Conservation (phyloP, 2,797 vertebrate species). For the Syndactyla subalaris region DNA sequence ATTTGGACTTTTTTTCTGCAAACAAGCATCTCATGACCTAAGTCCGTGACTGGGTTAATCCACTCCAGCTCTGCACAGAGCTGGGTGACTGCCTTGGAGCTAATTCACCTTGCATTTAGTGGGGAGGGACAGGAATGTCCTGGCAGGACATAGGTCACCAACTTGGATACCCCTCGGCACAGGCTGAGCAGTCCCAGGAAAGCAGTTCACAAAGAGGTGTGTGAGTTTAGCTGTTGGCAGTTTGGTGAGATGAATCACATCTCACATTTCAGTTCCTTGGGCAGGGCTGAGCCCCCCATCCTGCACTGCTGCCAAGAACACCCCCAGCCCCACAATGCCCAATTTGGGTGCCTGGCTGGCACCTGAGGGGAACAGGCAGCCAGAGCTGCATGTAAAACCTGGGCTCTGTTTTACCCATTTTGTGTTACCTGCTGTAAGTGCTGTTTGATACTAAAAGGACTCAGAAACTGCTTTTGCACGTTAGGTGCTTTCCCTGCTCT, state of each 20-base stretch:
- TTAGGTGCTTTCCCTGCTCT: constrained; percentile 27
- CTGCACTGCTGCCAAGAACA: neutral
- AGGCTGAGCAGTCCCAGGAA: neutral
- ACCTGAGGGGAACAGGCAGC: neutral
- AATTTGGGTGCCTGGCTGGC: fast-evolving
- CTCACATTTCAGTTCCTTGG: neutral
- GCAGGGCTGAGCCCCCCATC: neutral
- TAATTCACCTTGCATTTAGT: neutral
- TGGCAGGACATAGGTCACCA: neutral
- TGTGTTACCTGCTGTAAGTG: neutral
- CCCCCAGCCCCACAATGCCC: fast-evolving
- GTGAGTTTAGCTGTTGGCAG: neutral
- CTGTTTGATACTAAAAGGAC: neutral
- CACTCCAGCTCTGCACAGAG: neutral
- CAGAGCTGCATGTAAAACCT: neutral
- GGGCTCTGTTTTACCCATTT: neutral
- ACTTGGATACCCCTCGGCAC: neutral
- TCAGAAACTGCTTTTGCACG: neutral
- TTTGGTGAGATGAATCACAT: neutral
- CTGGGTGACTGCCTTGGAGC: neutral
- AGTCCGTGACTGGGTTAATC: neutral
- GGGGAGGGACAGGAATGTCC: neutral
- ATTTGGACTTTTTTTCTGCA: neutral
- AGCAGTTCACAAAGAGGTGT: neutral
- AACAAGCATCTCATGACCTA: neutral